These are phyloP conservation scores for Troglohyphantes excavatus DNA, from an alignment of 2,888 invertebrate genomes.

Conservation along the genomic window DNA sequence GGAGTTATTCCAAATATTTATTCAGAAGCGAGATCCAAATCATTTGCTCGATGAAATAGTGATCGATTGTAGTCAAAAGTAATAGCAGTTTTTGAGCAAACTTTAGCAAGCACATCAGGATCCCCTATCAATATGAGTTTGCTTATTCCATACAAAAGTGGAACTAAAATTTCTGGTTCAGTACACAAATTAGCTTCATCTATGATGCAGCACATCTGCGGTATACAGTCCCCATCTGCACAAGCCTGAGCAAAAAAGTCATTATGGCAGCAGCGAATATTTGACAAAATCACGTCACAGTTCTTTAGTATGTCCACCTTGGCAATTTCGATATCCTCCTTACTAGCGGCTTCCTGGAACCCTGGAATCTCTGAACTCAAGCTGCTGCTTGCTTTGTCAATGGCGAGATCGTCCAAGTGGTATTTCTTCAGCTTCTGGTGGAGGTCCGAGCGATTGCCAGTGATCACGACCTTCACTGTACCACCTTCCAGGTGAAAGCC, in stretches of 20 bases:
- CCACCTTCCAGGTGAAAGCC: constrained; percentile 34
- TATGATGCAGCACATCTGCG: constrained; percentile 87
- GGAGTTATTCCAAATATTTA: constrained; percentile 7
- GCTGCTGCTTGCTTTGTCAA: not conserved
- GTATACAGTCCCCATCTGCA: constrained; percentile 55
- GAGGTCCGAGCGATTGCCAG: constrained; percentile 43
- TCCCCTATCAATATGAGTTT: constrained; percentile 93
- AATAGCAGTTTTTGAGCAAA: constrained; percentile 87
- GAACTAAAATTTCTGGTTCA: constrained; percentile 91
- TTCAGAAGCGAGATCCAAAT: constrained; percentile 51
- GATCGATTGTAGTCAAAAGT: constrained; percentile 74
- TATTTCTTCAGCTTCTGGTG: constrained; percentile 53
- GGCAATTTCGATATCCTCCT: not conserved
- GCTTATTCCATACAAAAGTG: constrained; percentile 89
- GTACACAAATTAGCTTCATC: constrained; percentile 94
- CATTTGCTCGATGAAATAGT: constrained; percentile 79
- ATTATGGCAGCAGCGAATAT: constrained; percentile 85
- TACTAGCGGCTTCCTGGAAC: not conserved
- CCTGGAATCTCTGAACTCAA: not conserved
- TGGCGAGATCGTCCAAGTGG: constrained; percentile 51
- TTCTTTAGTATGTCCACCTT: constrained; percentile 81
- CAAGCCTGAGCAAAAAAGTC: constrained; percentile 69
- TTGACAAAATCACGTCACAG: constrained; percentile 89
- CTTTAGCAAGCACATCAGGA: constrained; percentile 92
- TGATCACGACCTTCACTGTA: constrained; percentile 33